These are phyloP conservation scores for Drosophila bifasciata DNA, from an alignment of 1,140 invertebrate genomes.

Conservation along the genomic window DNA sequence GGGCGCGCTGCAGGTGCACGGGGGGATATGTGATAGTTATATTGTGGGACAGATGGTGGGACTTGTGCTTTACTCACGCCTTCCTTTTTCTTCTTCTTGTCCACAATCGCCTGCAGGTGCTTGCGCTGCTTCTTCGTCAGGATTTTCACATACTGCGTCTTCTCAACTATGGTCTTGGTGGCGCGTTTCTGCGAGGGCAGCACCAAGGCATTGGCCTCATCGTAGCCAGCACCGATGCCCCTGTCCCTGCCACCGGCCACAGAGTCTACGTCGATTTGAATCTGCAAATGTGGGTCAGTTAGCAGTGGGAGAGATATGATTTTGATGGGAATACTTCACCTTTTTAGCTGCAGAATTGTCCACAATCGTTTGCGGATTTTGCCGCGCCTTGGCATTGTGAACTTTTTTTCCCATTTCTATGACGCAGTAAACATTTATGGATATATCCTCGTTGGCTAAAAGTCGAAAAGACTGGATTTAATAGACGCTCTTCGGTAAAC, in stretches of 20 bases:
- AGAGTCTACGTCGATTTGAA: conserved; percentile 86
- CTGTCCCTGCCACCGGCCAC: conserved; percentile 64
- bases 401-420: conserved; percentile 87
- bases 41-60: neutral
- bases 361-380: conserved; percentile 88
- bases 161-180: conserved; percentile 87
- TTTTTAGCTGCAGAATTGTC: conserved; percentile 89
- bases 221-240: conserved; percentile 86
- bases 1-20: conserved; percentile 87
- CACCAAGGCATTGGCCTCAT: conserved; percentile 91
- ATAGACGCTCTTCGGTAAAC: no score
- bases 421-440: no score
- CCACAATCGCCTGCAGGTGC: conserved; percentile 92
- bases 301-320: neutral
- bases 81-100: conserved; percentile 94
- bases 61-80: conserved; percentile 87
- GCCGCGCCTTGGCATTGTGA: conserved; percentile 91
- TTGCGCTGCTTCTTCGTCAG: conserved; percentile 95
- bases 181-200: conserved; percentile 92
- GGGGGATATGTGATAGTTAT: neutral
- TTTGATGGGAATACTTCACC: conserved; percentile 83
- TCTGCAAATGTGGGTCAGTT: conserved; percentile 84
- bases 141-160: conserved; percentile 86
- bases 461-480: no score
- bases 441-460: no score